Evolutionary conservation across 1,140 invertebrate species (phyloP), one percentile per base, ranked within the genome.

Genomic region (Copidosoma floridanum): DNA sequence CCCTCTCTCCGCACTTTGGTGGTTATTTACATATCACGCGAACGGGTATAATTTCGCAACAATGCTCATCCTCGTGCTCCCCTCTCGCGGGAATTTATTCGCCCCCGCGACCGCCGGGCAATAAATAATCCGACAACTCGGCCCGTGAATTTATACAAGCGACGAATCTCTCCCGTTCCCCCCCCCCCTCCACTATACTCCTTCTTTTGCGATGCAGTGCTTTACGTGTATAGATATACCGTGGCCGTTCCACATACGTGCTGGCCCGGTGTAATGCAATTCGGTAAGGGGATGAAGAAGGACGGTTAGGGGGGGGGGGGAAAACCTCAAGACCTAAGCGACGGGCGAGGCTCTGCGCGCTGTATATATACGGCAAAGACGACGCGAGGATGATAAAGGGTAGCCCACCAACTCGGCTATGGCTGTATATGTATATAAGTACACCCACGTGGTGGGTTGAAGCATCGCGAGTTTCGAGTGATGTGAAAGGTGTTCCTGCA

Each of bases 71-170:
- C 26, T 26, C 21, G n/a, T n/a, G n/a, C n/a, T n/a, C n/a, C n/a
- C n/a, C n/a, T n/a, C n/a, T n/a, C n/a, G n/a, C n/a, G n/a, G 4
- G 43, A 51, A 57, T 59, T 44, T 52, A 52, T 46, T 43, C 48
- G 48, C 37, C 1, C 10, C 23, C 7, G 2, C 29, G 38, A 24
- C 14, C 12, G 14, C 12, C 35, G 5, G 44, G 23, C 27, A 20
- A 57, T 57, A 47, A 57, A 57, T 57, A 57, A 47, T 57, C 27
- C 29, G 32, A 48, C 10, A 27, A 35, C 54, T 38, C 35, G 32
- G 43, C 54, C n/a, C 44, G 21, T 48, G 44, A 57, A 38, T 57
- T 47, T 48, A 26, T 20, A 48, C n/a, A 20, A 38, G 29, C 29
- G 32, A 48, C 32, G 40, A 56, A 54, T 54, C 51, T 54, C 24